A percentile compares a stretch with the other conserved stretches of the same genome.
These are phyloP conservation scores for Synergus umbraculus DNA, from an alignment of 2,888 invertebrate genomes.

Conservation along the genomic window DNA sequence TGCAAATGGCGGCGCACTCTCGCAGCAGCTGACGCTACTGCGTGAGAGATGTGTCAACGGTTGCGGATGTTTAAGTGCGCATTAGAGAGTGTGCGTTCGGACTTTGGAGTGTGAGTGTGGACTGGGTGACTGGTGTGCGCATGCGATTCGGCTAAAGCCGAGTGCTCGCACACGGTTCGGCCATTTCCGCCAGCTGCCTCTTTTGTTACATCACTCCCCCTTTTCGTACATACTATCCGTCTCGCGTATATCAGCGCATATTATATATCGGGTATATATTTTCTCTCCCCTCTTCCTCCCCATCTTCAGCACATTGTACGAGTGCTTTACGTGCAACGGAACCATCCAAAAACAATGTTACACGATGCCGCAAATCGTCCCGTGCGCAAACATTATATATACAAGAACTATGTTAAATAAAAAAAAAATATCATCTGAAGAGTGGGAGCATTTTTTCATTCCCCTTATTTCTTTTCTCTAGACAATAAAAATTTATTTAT, in stretches of 20 bases:
- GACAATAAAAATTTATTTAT: not conserved
- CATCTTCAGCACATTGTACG: constrained; percentile 50
- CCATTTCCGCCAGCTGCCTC: constrained; percentile 67
- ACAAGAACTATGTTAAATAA: not conserved
- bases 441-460: not conserved
- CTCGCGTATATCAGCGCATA: constrained; percentile 60
- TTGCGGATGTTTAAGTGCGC: constrained; percentile 45
- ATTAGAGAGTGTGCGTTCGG: constrained; percentile 48
- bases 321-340: constrained; percentile 23
- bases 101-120: constrained; percentile 52
- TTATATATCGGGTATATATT: constrained; percentile 59
- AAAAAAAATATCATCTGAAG: not conserved
- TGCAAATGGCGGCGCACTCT: constrained; percentile 72
- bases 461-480: not conserved
- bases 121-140: constrained; percentile 76
- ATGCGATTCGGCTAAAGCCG: constrained; percentile 55
- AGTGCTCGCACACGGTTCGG: constrained; percentile 66
- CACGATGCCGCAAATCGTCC: not conserved
- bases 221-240: constrained; percentile 63
- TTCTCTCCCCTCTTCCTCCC: constrained; percentile 48
- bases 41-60: not conserved
- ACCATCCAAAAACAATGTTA: constrained; percentile 1
- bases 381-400: constrained; percentile 1
- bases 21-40: constrained; percentile 66
- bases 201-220: constrained; percentile 75